Percentiles rank a stretch among this genome's conserved stretches.
Conservation (phyloP, 2,113 vertebrate species). For the Ochotona curzoniae region DNA sequence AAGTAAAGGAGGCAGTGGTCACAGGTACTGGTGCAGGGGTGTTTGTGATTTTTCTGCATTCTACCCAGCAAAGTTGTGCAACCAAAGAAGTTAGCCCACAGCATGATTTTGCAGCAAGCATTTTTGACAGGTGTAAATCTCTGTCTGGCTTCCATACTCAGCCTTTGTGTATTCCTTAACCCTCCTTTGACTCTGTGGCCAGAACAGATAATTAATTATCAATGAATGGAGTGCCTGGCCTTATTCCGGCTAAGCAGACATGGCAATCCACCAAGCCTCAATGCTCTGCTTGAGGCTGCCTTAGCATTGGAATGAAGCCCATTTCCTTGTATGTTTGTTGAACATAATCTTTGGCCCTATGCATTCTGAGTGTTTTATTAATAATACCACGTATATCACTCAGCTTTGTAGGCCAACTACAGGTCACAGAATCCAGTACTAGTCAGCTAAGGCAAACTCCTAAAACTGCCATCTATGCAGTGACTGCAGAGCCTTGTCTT, state of each 20-base stretch:
- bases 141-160: not conserved
- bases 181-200: no score
- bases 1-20: not conserved
- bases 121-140: not conserved
- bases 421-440: not conserved
- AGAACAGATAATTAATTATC: no score
- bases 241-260: not conserved
- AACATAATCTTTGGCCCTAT: not conserved
- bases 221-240: not conserved
- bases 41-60: not conserved
- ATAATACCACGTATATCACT: not conserved
- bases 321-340: not conserved
- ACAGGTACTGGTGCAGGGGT: not conserved
- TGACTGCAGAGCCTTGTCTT: no score
- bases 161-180: not conserved
- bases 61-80: not conserved
- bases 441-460: not conserved
- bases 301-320: not conserved
- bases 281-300: not conserved
- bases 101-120: not conserved
- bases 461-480: not conserved
- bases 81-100: not conserved
- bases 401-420: not conserved
- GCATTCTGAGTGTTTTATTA: not conserved
- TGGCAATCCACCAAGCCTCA: not conserved